These are phyloP conservation scores for Gryllus bimaculatus DNA, from an alignment of 1,140 invertebrate species.

Conservation along the genomic window DNA sequence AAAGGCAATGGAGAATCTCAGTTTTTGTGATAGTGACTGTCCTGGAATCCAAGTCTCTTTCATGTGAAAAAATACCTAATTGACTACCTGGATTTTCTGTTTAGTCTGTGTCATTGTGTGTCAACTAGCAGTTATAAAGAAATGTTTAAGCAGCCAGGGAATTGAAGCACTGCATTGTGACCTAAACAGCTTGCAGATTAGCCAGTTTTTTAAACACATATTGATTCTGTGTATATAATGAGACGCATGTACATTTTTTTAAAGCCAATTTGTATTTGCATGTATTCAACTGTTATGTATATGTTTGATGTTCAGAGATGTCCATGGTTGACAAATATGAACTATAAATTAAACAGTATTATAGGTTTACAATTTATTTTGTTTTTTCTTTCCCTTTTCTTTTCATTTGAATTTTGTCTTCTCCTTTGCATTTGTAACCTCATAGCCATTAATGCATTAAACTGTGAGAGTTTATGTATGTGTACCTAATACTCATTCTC, in stretches of 20 bases:
- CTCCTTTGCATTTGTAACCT: background rate
- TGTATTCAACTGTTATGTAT: background rate
- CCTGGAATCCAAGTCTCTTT: background rate
- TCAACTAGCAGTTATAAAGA: background rate
- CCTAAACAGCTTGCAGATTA: background rate
- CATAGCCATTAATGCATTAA: no score
- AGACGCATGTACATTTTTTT: background rate
- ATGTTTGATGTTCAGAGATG: background rate
- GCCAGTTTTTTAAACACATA: background rate
- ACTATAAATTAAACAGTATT: constrained; percentile 6
- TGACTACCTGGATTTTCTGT: background rate
- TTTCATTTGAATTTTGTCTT: background rate
- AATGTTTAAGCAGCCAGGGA: background rate
- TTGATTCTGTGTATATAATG: background rate
- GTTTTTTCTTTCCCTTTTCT: background rate
- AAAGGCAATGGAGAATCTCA: no score
- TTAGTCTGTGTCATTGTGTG: background rate
- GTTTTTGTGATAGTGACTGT: no score
- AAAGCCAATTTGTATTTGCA: background rate
- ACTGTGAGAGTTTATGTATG: no score
- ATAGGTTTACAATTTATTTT: constrained; percentile 6
- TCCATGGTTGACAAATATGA: background rate
- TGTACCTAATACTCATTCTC: no score
- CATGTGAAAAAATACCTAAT: background rate
- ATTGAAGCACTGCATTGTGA: background rate